Evolutionary conservation across 2,113 vertebrate genomes (phyloP).

Genomic region (Carassius gibelio): DNA sequence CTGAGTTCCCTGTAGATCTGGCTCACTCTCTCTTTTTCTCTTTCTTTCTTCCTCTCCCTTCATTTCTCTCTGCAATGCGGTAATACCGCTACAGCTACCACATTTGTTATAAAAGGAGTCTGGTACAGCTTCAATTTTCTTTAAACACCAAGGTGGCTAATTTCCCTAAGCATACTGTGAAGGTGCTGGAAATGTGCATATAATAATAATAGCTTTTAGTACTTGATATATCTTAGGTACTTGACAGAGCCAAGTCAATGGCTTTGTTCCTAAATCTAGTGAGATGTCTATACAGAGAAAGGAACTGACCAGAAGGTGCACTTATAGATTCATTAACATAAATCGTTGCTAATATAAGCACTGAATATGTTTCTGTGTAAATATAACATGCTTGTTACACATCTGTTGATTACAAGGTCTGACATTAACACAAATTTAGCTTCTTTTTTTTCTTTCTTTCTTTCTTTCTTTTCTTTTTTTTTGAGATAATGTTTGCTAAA

Average conservation of each 20-base stretch:
- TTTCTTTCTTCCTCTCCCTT: not conserved
- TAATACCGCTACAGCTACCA: slow-evolving; percentile 42
- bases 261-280: not conserved
- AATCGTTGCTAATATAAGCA: not conserved
- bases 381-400: not conserved
- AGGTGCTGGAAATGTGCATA: slow-evolving; percentile 1
- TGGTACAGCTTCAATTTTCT: slow-evolving; percentile 28
- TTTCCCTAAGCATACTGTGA: slow-evolving; percentile 16
- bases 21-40: not conserved
- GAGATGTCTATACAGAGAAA: no score
- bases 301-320: not conserved
- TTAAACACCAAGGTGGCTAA: not conserved
- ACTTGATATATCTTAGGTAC: not conserved
- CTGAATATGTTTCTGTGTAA: not conserved
- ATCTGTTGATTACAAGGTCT: not conserved
- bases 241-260: not conserved
- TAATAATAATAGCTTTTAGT: not conserved
- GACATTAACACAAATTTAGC: not conserved
- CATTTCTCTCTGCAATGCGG: slow-evolving; percentile 65
- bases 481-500: no score
- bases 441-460: no score
- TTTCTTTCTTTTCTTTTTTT: no score
- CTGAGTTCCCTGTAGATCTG: slow-evolving; percentile 43
- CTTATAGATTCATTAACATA: not conserved
- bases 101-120: slow-evolving; percentile 42